A percentile compares a stretch with the other conserved stretches of the same genome.
These are phyloP conservation scores for Drosophila pseudoananassae DNA, from an alignment of 1,140 invertebrate species.

Conservation along the genomic window DNA sequence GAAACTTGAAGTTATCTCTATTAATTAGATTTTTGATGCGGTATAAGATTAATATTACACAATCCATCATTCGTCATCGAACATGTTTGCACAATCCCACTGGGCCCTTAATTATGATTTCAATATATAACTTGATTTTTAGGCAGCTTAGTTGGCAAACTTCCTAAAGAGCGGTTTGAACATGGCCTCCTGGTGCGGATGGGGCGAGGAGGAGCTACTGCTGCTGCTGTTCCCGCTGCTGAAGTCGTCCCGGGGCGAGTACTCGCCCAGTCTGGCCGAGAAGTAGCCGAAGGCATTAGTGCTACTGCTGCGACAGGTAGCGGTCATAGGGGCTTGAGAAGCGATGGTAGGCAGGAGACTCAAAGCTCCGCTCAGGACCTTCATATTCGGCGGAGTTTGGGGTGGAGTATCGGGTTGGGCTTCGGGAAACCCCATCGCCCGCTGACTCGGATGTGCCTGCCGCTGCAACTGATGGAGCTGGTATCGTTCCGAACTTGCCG, in stretches of 20 bases:
- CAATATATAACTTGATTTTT: not conserved
- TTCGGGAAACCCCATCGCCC: conserved; percentile 91
- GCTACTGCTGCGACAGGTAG: conserved; percentile 85
- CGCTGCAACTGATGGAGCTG: conserved; percentile 33
- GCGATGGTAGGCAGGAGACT: conserved; percentile 86
- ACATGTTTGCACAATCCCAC: conserved; percentile 62
- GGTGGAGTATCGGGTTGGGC: conserved; percentile 95
- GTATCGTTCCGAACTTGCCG: conserved; percentile 49
- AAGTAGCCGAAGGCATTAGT: conserved; percentile 76
- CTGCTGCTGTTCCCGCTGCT: conserved; percentile 86
- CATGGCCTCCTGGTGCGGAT: conserved; percentile 46
- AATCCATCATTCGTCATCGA: conserved; percentile 36
- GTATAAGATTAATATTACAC: conserved; percentile 67
- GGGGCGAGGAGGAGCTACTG: conserved; percentile 85
- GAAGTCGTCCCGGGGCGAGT: conserved; percentile 82
- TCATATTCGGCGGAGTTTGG: conserved; percentile 96
- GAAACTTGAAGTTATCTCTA: conserved; percentile 41
- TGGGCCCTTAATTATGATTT: conserved; percentile 72
- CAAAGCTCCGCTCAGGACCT: conserved; percentile 90
- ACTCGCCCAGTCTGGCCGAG: conserved; percentile 79
- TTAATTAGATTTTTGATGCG: conserved; percentile 18
- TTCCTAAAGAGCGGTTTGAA: conserved; percentile 96
- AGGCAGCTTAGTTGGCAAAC: conserved; percentile 84
- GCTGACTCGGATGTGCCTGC: conserved; percentile 74
- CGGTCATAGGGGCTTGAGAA: conserved; percentile 85